Evolutionary conservation across 2,797 vertebrate genomes (phyloP), one percentile per base, ranked within the genome.

Genomic region (Macrochelys suwanniensis): DNA sequence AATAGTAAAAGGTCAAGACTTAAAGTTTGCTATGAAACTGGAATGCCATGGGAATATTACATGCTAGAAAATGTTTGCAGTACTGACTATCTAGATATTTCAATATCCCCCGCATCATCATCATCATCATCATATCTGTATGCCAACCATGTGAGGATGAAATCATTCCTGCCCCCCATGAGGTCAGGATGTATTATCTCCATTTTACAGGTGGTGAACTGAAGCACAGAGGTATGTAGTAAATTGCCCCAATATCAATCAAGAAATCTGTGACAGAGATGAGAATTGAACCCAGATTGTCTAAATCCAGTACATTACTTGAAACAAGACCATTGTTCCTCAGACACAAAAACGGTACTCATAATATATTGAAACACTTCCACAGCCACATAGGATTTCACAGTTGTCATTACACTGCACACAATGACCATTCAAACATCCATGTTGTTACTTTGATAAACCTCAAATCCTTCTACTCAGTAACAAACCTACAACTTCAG

Each of bases 1-100:
- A 80, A 71, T 88, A 94, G 54, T 28, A 23, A 84, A 91, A 92
- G 51, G 85, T 91, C 90, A 78, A 82, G 31, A 42, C 65, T 37
- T 61, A 3, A 42, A 78, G 84, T 23, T 82, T 21, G 56, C 31
- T 49, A 25, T 65, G 31, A 61, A 19, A 6, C 26, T 11, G 42
- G 57, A 65, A 54, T 53, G n/a, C 12, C 45, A 49, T 77, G 26
- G 80, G 89, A 79, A 80, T 89, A 83, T 1, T 33, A 31, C 59
- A 2, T 81, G 19, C 57, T 10, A 54, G 11, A 92, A 92, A 84
- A 93, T 61, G 26, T 92, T 54, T 26, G 37, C 57, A 80, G 56
- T 33, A 81, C 19, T 21, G 16, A 17, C 37, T 85, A 78, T 5
- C 80, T 28, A 11, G 81, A 56, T 92, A 86, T 25, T 90, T 11